Conservation (phyloP, 2,888 invertebrate species). For the Tipula helvola region DNA sequence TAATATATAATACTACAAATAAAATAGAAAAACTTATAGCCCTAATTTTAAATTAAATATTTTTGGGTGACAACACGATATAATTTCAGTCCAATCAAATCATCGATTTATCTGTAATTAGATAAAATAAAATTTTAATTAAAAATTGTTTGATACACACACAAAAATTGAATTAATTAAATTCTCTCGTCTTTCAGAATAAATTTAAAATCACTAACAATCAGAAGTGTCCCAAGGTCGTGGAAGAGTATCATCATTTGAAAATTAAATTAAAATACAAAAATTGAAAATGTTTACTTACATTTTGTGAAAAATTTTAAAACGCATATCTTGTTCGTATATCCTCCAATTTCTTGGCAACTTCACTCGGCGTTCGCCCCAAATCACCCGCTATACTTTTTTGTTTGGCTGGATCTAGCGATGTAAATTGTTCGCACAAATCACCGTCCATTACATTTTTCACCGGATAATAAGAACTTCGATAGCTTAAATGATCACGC, state of each 20-base stretch:
- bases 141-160: not conserved
- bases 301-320: conserved; percentile 40
- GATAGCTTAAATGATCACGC: conserved; percentile 90
- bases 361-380: conserved; percentile 91
- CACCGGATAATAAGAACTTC: conserved; percentile 95
- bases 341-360: conserved; percentile 97
- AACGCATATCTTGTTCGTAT: conserved; percentile 98
- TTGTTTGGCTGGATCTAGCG: conserved; percentile 86
- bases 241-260: conserved; percentile 19
- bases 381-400: conserved; percentile 90
- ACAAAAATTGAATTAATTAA: not conserved
- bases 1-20: not conserved
- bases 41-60: not conserved
- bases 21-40: not conserved
- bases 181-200: not conserved
- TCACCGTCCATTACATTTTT: conserved; percentile 99
- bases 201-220: conserved; percentile 23
- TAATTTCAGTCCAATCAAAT: not conserved
- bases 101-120: not conserved
- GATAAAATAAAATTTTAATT: not conserved
- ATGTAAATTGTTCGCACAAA: conserved; percentile 96
- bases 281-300: not conserved
- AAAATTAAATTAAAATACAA: not conserved
- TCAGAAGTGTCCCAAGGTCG: conserved; percentile 36
- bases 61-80: not conserved